Percentiles rank a stretch among this genome's conserved stretches.
These are phyloP conservation scores for Rallus crepitans DNA, from an alignment of 2,797 vertebrate genomes.

Conservation along the genomic window DNA sequence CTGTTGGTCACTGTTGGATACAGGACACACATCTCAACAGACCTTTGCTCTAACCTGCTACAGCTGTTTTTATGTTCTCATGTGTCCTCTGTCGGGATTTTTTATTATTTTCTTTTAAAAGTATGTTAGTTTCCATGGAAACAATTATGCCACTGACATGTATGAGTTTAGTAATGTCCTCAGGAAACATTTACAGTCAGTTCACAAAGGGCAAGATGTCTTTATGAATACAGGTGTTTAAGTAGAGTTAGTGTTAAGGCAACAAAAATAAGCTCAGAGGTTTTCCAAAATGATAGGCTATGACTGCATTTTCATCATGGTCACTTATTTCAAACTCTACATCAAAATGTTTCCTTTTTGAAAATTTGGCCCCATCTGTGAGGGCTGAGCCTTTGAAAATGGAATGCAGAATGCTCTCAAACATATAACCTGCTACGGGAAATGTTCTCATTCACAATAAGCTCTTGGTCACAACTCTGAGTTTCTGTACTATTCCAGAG, in stretches of 20 bases:
- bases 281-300: background rate
- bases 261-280: background rate
- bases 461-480: background rate
- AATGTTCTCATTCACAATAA: background rate
- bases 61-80: background rate
- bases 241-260: background rate
- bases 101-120: constrained; percentile 46
- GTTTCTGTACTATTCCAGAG: background rate
- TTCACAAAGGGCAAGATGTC: background rate
- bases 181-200: constrained; percentile 4
- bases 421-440: background rate
- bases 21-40: background rate
- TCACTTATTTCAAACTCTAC: background rate
- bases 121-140: constrained; percentile 44
- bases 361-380: background rate
- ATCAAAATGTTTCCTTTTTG: background rate
- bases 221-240: background rate
- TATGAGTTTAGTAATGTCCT: constrained; percentile 5
- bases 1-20: background rate
- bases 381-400: background rate
- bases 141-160: constrained; percentile 17
- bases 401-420: background rate
- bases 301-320: background rate
- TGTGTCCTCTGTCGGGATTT: background rate
- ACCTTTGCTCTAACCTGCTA: constrained; percentile 41